Evolutionary conservation across 2,888 invertebrate genomes (phyloP).

Genomic region (Dolichopus griseipennis): DNA sequence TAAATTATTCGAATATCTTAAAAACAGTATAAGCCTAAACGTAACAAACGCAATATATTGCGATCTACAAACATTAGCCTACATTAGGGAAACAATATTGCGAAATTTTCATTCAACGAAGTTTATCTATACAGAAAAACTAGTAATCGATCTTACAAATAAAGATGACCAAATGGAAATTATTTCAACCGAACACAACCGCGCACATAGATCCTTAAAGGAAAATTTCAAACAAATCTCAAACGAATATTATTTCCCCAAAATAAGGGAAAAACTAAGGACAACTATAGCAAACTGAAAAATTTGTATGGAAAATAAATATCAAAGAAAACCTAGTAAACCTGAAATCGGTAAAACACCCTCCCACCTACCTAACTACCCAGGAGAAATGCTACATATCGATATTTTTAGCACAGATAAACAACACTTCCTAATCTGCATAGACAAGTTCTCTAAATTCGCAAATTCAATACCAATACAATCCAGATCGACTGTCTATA

Average conservation of each 20-base stretch:
- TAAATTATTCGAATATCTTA: no score
- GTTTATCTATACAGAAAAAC: constrained; percentile 3
- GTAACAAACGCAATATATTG: no score
- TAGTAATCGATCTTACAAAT: neutral
- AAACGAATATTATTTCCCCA: constrained; percentile 10
- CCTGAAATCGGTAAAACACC: constrained; percentile 9
- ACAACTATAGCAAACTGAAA: constrained; percentile 8
- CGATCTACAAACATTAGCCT: no score
- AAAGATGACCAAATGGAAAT: neutral
- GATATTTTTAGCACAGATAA: constrained; percentile 10
- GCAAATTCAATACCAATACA: constrained; percentile 21
- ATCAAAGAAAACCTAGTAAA: constrained; percentile 8
- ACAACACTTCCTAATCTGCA: constrained; percentile 11
- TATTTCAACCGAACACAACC: constrained; percentile 13
- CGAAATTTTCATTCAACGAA: no score
- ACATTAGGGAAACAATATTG: no score
- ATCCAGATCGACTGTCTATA: neutral
- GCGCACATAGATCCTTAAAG: constrained; percentile 14
- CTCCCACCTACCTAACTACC: neutral
- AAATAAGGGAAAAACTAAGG: neutral
- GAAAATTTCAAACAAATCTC: no score
- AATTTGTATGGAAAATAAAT: constrained; percentile 12
- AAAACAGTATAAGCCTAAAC: no score
- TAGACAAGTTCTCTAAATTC: no score
- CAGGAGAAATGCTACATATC: constrained; percentile 12